These are phyloP conservation scores for Ganaspis brasiliensis DNA, from an alignment of 2,888 invertebrate species.

Conservation along the genomic window DNA sequence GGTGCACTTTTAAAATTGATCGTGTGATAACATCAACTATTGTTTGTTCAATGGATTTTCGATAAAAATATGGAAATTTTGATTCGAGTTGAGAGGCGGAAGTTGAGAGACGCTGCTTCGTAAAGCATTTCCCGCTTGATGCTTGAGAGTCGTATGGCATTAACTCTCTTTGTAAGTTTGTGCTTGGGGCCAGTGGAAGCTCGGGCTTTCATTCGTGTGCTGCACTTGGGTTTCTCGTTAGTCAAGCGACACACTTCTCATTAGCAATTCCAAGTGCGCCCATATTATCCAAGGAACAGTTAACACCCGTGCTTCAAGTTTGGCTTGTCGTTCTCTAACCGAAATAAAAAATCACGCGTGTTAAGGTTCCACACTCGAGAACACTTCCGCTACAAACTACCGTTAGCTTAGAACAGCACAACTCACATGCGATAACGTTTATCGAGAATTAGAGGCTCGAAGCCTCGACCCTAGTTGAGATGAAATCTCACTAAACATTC, in stretches of 20 bases:
- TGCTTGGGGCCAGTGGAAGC: constrained; percentile 33
- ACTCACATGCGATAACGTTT: constrained; percentile 14
- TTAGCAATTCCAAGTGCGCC: constrained; percentile 43
- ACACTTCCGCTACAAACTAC: constrained; percentile 27
- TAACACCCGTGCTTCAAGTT: constrained; percentile 25
- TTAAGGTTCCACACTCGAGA: constrained; percentile 25
- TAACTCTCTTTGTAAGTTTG: constrained; percentile 41
- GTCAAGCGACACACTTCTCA: constrained; percentile 41
- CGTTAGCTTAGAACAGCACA: neutral
- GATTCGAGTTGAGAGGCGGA: constrained; percentile 3
- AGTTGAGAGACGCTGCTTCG: constrained; percentile 23
- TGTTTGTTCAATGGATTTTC: neutral
- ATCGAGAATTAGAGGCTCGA: constrained; percentile 4
- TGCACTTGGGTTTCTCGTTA: constrained; percentile 41
- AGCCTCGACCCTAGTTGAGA: neutral
- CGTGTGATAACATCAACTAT: constrained; percentile 1
- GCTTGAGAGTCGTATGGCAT: constrained; percentile 31
- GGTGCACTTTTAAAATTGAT: neutral
- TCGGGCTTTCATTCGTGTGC: constrained; percentile 24
- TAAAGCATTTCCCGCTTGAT: constrained; percentile 34
- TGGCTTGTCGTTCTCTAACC: constrained; percentile 6
- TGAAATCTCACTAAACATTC: constrained; percentile 2
- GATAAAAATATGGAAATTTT: constrained; percentile 11
- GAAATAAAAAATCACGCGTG: constrained; percentile 31
- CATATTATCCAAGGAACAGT: constrained; percentile 37